Base-by-base conservation (phyloP, 2,888 invertebrate species). In the Cryptus viduatorius region DNA sequence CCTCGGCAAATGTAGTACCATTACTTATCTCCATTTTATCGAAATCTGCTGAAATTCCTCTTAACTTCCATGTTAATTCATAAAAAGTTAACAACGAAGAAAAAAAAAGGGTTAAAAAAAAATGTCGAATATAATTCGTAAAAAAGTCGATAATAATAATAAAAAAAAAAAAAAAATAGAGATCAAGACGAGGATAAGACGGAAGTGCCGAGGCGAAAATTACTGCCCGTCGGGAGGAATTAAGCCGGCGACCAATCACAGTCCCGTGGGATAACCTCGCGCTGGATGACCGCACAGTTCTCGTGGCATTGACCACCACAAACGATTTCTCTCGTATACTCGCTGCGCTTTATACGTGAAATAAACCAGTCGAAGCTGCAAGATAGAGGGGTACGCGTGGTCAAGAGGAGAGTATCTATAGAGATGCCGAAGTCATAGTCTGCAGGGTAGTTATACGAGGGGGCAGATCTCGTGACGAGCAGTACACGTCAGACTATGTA, bases 241-340 rank as follows among this genome's bases (percentile, higher is more conserved):
- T 89, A 87, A 88, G 80, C 64, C 83, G 72, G 77, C 86, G 84
- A 86, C 87, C 82, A 86, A 89, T 88, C 86, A 85, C 72, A 78
- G 68, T 83, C 86, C 56, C 83, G 31, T 37, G 85, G 81, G 84
- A 77, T 72, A 19, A 71, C 50, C 48, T 19, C 46, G 37, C 37
- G 53, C 48, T 12, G 73, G 46, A 82, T 79, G 79, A 79, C 75
- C 79, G 80, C 61, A 48, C 61, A 53, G 42, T 65, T 44, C 5
- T 29, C 53, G 29, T 59, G 53, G 56, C 46, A 53, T 71, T 82
- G 42, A 75, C 75, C 59, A 79, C 42, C 73, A 37, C 37, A 37
- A 37, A 37, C 37, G 73, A 68, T 16, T 24, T 65, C 56, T 64
- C 48, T 59, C 65, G 24, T 71, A 64, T 71, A 64, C 68, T 72